Evolutionary conservation across 2,888 invertebrate species (phyloP).

Genomic region (Acanthococcus lagerstroemiae): DNA sequence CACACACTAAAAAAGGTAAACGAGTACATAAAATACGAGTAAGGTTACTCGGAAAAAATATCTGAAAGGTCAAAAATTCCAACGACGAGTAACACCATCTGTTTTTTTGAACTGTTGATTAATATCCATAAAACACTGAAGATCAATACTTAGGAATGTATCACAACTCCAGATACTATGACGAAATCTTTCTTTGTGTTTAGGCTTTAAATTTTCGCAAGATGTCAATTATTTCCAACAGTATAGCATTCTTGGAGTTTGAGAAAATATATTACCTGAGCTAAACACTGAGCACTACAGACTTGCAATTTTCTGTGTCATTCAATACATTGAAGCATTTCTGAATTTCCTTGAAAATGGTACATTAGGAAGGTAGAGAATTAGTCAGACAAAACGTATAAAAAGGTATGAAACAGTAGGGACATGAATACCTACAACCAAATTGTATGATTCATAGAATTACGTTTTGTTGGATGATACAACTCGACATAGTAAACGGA

Average conservation of each 20-base stretch:
- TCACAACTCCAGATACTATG: too few species aligned
- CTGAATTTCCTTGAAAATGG: constrained; percentile 65
- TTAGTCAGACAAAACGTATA: neutral
- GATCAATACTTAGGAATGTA: constrained; percentile 59
- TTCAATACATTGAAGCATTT: constrained; percentile 68
- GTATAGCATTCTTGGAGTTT: neutral
- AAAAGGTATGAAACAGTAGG: constrained; percentile 2
- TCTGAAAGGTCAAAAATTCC: constrained; percentile 39
- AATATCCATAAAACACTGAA: constrained; percentile 52
- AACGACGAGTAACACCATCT: constrained; percentile 69
- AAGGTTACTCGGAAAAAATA: neutral
- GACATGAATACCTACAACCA: constrained; percentile 56
- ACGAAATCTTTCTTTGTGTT: too few species aligned
- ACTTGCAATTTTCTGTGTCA: constrained; percentile 74
- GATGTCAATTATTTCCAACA: too few species aligned
- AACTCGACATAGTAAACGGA: constrained; percentile 79
- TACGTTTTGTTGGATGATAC: constrained; percentile 76
- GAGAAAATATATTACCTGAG: constrained; percentile 52
- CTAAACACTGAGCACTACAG: constrained; percentile 79
- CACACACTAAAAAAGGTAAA: constrained; percentile 54
- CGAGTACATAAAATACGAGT: too few species aligned
- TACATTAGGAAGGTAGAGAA: neutral
- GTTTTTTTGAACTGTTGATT: constrained; percentile 50
- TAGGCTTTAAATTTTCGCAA: too few species aligned
- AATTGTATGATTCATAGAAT: constrained; percentile 69